Evolutionary conservation across 2,797 vertebrate species (phyloP).

Genomic region (Columba guinea): DNA sequence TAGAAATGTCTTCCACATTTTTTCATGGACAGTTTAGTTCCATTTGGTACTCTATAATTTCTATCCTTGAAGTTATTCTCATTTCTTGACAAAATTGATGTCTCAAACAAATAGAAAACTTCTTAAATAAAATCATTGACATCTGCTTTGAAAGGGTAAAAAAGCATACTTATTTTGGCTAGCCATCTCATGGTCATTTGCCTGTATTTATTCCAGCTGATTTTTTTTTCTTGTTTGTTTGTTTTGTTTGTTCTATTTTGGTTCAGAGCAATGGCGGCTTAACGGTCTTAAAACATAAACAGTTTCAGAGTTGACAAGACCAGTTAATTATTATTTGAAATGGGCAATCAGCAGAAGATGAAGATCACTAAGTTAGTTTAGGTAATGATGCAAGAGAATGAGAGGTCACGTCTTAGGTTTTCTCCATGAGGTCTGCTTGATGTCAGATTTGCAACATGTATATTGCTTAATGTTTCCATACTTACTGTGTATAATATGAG

Average conservation of each 20-base stretch:
- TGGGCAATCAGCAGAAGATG: neutral
- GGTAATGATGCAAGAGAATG: neutral
- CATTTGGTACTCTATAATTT: neutral
- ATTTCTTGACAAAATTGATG: neutral
- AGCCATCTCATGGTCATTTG: neutral
- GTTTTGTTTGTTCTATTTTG: neutral
- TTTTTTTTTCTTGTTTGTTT: neutral
- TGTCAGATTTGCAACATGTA: neutral
- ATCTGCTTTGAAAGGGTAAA: neutral
- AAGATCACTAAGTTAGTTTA: neutral
- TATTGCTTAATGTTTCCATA: neutral
- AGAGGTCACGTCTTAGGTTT: neutral
- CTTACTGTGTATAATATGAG: neutral
- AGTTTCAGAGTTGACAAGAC: neutral
- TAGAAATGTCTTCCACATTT: neutral
- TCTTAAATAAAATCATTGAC: neutral
- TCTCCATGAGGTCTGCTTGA: neutral
- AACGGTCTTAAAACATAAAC: neutral
- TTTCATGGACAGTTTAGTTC: neutral
- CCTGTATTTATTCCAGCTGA: neutral
- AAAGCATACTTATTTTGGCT: neutral
- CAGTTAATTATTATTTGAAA: neutral
- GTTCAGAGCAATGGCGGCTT: neutral
- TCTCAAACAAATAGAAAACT: neutral
- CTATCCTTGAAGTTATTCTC: neutral